phyloP scores from a whole-genome alignment of 2,113 vertebrate species.

The Vidua chalybeata region DNA sequence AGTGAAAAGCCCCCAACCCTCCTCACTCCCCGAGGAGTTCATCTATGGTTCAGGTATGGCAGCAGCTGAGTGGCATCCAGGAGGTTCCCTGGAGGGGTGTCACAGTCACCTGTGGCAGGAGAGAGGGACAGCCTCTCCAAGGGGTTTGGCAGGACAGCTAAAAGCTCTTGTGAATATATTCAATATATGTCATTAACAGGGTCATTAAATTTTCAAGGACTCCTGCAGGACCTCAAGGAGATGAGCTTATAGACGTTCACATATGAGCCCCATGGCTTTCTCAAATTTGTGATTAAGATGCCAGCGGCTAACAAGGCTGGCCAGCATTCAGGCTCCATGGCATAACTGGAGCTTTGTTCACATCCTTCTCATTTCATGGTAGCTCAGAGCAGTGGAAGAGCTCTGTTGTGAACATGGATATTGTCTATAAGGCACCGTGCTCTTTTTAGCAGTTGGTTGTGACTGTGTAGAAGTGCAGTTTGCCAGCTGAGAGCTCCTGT shows the following conservation, averaged over 20 bases:
- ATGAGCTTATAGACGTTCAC: not conserved
- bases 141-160: not conserved
- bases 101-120: not conserved
- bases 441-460: not conserved
- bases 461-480: not conserved
- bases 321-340: not conserved
- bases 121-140: not conserved
- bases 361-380: not conserved
- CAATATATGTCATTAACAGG: not conserved
- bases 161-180: not conserved
- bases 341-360: not conserved
- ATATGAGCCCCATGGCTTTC: not conserved
- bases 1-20: not conserved
- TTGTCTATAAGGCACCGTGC: rapidly evolving
- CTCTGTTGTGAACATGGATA: not conserved
- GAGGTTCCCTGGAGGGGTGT: not conserved
- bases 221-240: not conserved
- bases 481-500: not conserved
- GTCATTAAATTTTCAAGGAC: not conserved
- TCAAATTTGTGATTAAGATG: not conserved
- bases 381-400: not conserved
- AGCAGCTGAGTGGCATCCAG: rapidly evolving
- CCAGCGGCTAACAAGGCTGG: not conserved
- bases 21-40: not conserved
- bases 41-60: rapidly evolving